Percentiles rank a stretch among this genome's conserved stretches.
Conservation (phyloP, 2,113 vertebrate genomes). For the Lipophrys pholis region DNA sequence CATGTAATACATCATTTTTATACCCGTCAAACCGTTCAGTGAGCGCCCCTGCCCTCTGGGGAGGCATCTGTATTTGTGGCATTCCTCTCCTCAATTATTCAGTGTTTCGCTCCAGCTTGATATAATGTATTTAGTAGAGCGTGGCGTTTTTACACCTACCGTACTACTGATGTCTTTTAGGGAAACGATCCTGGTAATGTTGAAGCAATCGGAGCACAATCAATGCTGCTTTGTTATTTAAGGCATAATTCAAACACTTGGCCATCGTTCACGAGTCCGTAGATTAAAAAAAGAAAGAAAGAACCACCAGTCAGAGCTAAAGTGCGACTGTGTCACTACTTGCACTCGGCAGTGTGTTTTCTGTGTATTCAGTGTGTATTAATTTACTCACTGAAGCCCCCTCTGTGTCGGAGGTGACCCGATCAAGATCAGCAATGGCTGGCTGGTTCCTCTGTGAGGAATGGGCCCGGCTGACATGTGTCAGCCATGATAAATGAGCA, state of each 20-base stretch:
- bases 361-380: conserved; percentile 27
- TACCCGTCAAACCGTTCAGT: background rate
- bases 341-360: conserved; percentile 4
- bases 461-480: conserved; percentile 66
- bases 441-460: conserved; percentile 59
- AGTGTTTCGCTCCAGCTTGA: background rate
- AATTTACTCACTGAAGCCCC: conserved; percentile 31
- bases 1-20: background rate
- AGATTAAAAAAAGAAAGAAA: too few relatives aligned
- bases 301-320: too few relatives aligned
- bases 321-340: too few relatives aligned
- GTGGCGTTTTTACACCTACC: background rate
- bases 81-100: background rate
- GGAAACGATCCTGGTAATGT: background rate
- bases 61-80: background rate
- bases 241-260: too few relatives aligned
- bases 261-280: too few relatives aligned
- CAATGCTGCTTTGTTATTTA: background rate
- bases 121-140: background rate
- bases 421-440: conserved; percentile 53
- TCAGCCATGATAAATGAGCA: conserved; percentile 72
- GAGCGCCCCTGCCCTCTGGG: background rate
- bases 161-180: background rate
- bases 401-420: conserved; percentile 63
- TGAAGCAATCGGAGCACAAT: background rate